phyloP scores from a whole-genome alignment of 2,113 vertebrate species.

The Pelodiscus sinensis region DNA sequence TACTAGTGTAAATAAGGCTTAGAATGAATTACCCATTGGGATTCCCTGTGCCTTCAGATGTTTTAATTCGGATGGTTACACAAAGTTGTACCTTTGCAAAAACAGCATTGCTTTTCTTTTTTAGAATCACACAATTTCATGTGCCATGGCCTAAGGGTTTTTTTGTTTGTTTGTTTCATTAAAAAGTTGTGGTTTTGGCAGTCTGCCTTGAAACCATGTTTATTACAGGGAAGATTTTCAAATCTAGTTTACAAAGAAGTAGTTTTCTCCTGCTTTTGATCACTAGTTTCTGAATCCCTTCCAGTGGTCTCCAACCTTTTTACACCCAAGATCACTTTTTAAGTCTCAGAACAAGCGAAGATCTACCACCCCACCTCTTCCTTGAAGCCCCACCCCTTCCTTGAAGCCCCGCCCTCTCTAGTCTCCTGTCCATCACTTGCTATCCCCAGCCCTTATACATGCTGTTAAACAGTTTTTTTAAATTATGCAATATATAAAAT shows the following conservation, averaged over 20 bases:
- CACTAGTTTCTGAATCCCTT: neutral
- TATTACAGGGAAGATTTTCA: neutral
- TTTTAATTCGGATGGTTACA: slow-evolving; percentile 40
- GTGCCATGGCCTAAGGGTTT: slow-evolving; percentile 57
- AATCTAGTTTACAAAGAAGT: neutral
- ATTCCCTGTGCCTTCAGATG: slow-evolving; percentile 19
- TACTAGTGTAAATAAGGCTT: slow-evolving; percentile 58
- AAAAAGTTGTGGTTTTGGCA: slow-evolving; percentile 60
- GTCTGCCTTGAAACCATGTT: slow-evolving; percentile 31
- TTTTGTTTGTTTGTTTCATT: slow-evolving; percentile 61
- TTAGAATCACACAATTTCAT: slow-evolving; percentile 56
- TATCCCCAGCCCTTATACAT: no score
- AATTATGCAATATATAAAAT: no score
- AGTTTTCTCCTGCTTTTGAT: slow-evolving; percentile 13
- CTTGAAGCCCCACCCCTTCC: no score
- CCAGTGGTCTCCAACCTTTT: no score
- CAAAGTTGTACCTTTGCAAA: slow-evolving; percentile 52
- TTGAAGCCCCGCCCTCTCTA: no score
- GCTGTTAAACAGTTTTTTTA: no score
- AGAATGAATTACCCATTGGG: slow-evolving; percentile 45
- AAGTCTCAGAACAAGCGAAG: no score
- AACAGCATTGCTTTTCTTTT: slow-evolving; percentile 27
- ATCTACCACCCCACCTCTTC: no score
- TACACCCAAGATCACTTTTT: no score
- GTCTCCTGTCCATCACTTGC: no score